These are phyloP conservation scores for Metopolophium dirhodum DNA, from an alignment of 1,140 invertebrate species.

Conservation along the genomic window DNA sequence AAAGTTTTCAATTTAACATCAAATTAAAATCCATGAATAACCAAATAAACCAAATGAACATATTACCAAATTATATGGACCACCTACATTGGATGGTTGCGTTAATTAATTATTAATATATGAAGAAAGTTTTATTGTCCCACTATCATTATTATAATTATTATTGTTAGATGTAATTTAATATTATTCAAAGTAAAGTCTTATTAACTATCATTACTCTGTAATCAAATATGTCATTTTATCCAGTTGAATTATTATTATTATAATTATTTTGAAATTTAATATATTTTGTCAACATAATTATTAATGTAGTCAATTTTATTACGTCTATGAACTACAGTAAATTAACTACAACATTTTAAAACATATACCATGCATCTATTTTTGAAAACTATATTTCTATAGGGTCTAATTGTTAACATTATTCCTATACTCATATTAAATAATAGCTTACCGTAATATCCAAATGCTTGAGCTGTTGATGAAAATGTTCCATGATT, in stretches of 20 bases:
- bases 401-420: slow-evolving; percentile 12
- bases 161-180: slow-evolving; percentile 22
- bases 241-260: slow-evolving; percentile 12
- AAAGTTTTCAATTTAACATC: slow-evolving; percentile 12
- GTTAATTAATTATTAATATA: slow-evolving; percentile 51
- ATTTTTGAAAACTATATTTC: slow-evolving; percentile 4
- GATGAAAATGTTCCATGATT: slow-evolving; percentile 27
- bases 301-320: slow-evolving; percentile 38
- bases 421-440: slow-evolving; percentile 31
- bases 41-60: slow-evolving; percentile 29
- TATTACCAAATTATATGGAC: slow-evolving; percentile 47
- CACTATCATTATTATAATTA: slow-evolving; percentile 25
- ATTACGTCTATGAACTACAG: slow-evolving; percentile 25
- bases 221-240: slow-evolving; percentile 3
- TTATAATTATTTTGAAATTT: slow-evolving; percentile 38
- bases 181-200: slow-evolving; percentile 22
- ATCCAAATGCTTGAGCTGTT: slow-evolving; percentile 94
- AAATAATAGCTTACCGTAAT: slow-evolving; percentile 94
- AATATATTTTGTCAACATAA: slow-evolving; percentile 31
- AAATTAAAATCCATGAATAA: slow-evolving; percentile 34
- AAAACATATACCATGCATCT: slow-evolving; percentile 35
- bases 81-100: slow-evolving; percentile 55
- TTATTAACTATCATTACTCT: background rate
- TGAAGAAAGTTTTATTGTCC: slow-evolving; percentile 32
- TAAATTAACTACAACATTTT: slow-evolving; percentile 20